Base-by-base conservation (phyloP, 2,888 invertebrate genomes). In the Rapana venosa region DNA sequence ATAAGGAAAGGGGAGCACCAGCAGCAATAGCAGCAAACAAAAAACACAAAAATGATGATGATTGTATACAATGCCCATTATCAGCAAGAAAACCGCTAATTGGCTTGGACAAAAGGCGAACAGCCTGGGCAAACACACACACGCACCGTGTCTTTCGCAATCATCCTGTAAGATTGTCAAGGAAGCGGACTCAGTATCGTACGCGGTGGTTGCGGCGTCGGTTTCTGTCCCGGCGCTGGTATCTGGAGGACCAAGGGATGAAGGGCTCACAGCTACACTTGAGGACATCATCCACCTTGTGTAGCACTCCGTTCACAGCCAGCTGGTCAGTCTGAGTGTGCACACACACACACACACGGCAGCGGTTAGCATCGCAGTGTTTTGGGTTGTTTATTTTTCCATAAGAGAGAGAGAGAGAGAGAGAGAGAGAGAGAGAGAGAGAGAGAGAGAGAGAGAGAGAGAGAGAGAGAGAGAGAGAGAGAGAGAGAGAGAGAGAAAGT, bases 271-370 rank as follows among this genome's bases (percentile, higher is more conserved):
- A 93, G 13, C 90, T 47, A 85, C 93, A 93, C 2, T 91, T 89
- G 77, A 94, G 88, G 26, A 95, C 92, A 88, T 92, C 92, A 88
- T 94, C 93, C 1, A 94, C 89, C 89, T 93, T 94, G 90, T 94
- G 94, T 22, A 95, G 90, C 32, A 91, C 87, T 8, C 91, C 91
- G 35, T 91, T 91, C 32, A 84, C 83, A 0, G 88, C 88, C 86
- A 86, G 66, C 66, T 61, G 61, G 86, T 86, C 86, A 4, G 35
- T 35, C 86, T 86, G 86, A 5, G 35, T 0, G n/a, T 58, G 58
- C 0, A 30, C 30, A 84, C 20, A 58, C 30, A 35, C n/a, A 79
- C n/a, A 79, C 30, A 77, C 26, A 74, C 15, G 22, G 20, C 47
- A 47, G 2, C 47, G 47, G 8, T 47, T 47, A 47, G 8, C 2